Percentiles rank a stretch among this genome's conserved stretches.
phyloP scores from a whole-genome alignment of 2,797 vertebrate species.

The Argya squamiceps region DNA sequence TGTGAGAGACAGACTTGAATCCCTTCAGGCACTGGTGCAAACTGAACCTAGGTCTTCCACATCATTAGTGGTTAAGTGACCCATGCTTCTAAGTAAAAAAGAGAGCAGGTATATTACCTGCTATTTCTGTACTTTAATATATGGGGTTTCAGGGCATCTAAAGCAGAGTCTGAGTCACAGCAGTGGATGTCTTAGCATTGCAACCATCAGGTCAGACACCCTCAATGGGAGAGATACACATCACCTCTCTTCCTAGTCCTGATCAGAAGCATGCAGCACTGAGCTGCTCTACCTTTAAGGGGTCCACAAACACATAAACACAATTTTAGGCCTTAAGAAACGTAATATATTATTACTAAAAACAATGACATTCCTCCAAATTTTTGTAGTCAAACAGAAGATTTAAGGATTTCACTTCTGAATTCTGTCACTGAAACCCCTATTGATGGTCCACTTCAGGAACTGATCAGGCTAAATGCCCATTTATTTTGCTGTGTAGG shows the following conservation, averaged over 20 bases:
- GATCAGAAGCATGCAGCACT: not conserved
- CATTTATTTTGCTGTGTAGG: not conserved
- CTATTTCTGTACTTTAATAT: not conserved
- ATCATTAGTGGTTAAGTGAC: not conserved
- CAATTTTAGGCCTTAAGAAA: not conserved
- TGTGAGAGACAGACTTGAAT: not conserved
- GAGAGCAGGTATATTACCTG: not conserved
- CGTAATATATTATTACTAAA: not conserved
- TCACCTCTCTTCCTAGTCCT: not conserved
- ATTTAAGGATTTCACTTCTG: not conserved
- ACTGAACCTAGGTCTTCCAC: constrained; percentile 4
- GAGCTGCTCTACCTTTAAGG: not conserved
- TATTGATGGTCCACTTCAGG: not conserved
- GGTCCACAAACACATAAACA: not conserved
- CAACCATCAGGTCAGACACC: not conserved
- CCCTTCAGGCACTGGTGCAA: not conserved
- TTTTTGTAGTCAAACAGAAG: not conserved
- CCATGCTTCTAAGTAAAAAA: not conserved
- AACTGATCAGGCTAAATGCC: not conserved
- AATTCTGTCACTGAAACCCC: not conserved
- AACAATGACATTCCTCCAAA: not conserved
- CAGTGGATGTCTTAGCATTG: not conserved
- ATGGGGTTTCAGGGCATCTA: not conserved
- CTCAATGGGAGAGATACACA: not conserved
- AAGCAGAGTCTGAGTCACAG: not conserved